Conservation (phyloP, 2,797 vertebrate genomes). For the Lithobates pipiens region DNA sequence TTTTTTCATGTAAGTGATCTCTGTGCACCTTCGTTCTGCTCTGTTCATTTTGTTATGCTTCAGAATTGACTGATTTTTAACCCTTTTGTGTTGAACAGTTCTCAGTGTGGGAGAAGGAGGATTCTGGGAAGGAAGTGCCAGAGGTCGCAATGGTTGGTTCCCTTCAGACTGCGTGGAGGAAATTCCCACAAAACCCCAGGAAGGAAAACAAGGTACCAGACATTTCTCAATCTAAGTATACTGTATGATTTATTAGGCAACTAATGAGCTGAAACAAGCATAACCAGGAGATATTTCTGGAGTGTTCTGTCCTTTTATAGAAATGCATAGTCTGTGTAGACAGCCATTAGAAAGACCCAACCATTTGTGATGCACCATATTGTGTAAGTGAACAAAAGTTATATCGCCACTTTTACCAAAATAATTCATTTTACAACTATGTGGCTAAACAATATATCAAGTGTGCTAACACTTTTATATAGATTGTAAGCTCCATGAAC, state of each 20-base stretch:
- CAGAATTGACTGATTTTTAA: background rate
- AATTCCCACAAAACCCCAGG: constrained; percentile 79
- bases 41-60: background rate
- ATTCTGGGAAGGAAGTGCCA: constrained; percentile 93
- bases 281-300: background rate
- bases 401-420: too few relatives aligned
- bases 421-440: too few relatives aligned
- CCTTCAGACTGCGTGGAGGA: constrained; percentile 93
- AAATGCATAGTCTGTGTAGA: background rate
- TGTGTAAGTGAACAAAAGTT: too few relatives aligned
- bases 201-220: constrained; percentile 83
- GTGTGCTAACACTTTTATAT: too few relatives aligned
- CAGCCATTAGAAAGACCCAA: background rate
- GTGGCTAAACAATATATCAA: too few relatives aligned
- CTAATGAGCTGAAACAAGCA: constrained; percentile 6
- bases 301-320: background rate
- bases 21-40: background rate
- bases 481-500: too few relatives aligned
- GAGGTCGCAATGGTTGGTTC: constrained; percentile 91
- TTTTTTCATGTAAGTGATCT: too few relatives aligned
- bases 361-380: too few relatives aligned
- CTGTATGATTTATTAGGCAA: constrained; percentile 11
- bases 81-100: constrained; percentile 74
- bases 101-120: constrained; percentile 91
- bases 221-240: background rate